Conservation (phyloP, 2,888 invertebrate genomes). For the Philereme transversata region DNA sequence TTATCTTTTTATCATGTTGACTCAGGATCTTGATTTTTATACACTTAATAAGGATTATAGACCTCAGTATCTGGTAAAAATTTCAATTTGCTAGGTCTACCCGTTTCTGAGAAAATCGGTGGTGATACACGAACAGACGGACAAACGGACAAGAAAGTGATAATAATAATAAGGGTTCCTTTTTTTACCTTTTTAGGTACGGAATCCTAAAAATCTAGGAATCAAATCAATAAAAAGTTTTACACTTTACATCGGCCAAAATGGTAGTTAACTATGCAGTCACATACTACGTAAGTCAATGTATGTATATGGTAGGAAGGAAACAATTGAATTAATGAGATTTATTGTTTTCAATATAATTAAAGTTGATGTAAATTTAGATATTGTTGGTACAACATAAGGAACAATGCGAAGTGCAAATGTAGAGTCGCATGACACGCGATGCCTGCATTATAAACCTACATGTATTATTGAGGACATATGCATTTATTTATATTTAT, state of each 20-base stretch:
- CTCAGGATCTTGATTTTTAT: too few species aligned
- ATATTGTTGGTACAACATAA: constrained; percentile 46
- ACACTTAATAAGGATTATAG: too few species aligned
- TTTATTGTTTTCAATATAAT: constrained; percentile 49
- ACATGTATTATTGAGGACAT: constrained; percentile 1
- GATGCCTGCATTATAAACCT: constrained; percentile 2
- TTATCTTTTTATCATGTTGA: too few species aligned
- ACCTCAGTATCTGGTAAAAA: too few species aligned
- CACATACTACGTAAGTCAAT: background rate
- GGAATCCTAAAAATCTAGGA: too few species aligned
- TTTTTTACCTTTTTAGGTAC: too few species aligned
- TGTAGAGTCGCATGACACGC: constrained; percentile 5
- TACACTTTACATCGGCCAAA: background rate
- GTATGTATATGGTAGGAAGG: constrained; percentile 12
- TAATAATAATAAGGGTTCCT: too few species aligned
- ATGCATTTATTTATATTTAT: constrained; percentile 9
- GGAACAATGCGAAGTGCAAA: constrained; percentile 33
- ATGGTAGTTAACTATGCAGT: constrained; percentile 1
- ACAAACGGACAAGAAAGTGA: too few species aligned
- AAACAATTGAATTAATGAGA: constrained; percentile 48
- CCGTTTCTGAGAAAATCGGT: too few species aligned
- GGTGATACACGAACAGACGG: too few species aligned
- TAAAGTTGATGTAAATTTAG: constrained; percentile 36
- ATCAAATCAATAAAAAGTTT: background rate
- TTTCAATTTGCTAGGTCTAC: too few species aligned